Base-by-base conservation (phyloP, 2,113 vertebrate species). In the Junco hyemalis region DNA sequence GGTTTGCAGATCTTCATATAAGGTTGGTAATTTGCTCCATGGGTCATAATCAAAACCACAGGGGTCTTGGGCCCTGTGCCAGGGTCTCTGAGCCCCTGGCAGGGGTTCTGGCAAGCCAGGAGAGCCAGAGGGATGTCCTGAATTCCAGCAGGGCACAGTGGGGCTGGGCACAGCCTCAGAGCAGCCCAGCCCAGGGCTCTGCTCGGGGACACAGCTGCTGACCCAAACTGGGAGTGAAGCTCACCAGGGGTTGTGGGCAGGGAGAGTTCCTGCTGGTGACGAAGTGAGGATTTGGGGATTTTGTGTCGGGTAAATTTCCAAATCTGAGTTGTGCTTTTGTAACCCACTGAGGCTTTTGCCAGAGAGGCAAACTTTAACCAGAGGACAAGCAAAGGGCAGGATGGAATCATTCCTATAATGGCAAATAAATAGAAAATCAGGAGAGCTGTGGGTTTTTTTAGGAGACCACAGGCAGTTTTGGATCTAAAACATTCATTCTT, bases 201-300 rank as follows among this genome's bases (percentile, higher is more conserved):
- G 56, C 77, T 42, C 0, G 0, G 2, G 16, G 13, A 26, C 19
- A 51, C 1, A 23, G 57, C 6, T 1, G 65, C 72, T 29, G 3
- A 8, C 2, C 36, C 53, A 3, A 3, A 7, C 59, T 1, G 8
- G 73, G 26, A 50, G 11, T 3, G 23, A 23, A n/a, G 60, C 9
- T 71, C 65, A 24, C 1, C 15, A 23, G 25, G 38, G 45, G 2
- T 8, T 33, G 28, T n/a, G 38, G 72, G 78, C 1, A 0, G 64
- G 23, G 72, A 31, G 45, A 74, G 33, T 45, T 74, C 38, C 89
- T 82, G 66, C 33, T 82, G 85, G 0, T 33, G 35, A 26, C 0
- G 0, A 50, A 35, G 17, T 13, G 42, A 0, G 4, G 70, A 4
- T 35, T 78, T 69, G 0, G 35, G 54, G n/a, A 15, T 86, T 24